Evolutionary conservation across 2,797 vertebrate genomes (phyloP).

Genomic region (Takifugu rubripes): DNA sequence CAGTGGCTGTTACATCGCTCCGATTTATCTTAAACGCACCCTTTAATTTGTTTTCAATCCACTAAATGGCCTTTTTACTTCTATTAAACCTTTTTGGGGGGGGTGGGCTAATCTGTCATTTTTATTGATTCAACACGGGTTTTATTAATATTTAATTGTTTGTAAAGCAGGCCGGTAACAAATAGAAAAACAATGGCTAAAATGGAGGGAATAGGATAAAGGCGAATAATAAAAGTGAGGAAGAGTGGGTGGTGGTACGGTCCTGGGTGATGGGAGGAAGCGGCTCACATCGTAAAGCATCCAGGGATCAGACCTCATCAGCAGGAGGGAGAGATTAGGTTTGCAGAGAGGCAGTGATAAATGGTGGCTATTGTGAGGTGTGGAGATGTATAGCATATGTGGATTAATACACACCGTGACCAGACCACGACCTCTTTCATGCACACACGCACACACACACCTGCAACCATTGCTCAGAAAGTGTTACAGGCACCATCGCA

Average conservation of each 20-base stretch:
- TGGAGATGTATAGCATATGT: background rate
- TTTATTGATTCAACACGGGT: constrained; percentile 34
- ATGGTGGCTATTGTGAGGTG: constrained; percentile 9
- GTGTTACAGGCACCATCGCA: background rate
- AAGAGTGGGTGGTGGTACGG: constrained; percentile 2
- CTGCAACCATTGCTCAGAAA: background rate
- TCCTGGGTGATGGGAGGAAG: constrained; percentile 8
- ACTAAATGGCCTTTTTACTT: constrained; percentile 12
- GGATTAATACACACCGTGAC: background rate
- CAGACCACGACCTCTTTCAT: background rate
- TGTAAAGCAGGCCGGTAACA: constrained; percentile 25
- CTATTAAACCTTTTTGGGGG: constrained; percentile 23
- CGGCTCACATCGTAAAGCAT: constrained; percentile 29
- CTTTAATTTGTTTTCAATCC: constrained; percentile 23
- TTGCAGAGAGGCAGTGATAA: constrained; percentile 14
- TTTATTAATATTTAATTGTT: constrained; percentile 42
- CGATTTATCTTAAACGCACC: constrained; percentile 8
- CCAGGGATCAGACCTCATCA: constrained; percentile 34
- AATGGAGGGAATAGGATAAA: background rate
- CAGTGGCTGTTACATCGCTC: constrained; percentile 2
- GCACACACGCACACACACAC: background rate
- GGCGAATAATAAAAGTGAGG: background rate
- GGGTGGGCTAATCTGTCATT: constrained; percentile 19
- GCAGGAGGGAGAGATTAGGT: constrained; percentile 8
- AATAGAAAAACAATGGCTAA: constrained; percentile 13